Evolutionary conservation across 1,140 invertebrate species (phyloP).

Genomic region (Lepidotrigona ventralis): DNA sequence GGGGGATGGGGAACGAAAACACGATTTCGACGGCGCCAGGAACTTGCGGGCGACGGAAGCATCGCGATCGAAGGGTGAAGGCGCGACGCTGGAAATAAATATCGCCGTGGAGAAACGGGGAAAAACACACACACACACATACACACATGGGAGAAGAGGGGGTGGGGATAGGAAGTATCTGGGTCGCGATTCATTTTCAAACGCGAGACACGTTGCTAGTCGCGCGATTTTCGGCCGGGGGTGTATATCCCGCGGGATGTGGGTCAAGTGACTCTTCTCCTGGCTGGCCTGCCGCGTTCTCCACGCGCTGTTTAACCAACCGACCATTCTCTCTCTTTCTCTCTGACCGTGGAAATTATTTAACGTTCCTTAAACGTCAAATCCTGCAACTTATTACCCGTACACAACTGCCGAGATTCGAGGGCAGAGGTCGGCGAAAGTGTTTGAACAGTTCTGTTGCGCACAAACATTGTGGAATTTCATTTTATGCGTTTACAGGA

Average conservation of each 20-base stretch:
- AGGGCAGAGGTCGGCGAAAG: neutral
- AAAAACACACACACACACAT: neutral
- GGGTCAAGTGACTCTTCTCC: constrained; percentile 29
- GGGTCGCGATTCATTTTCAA: constrained; percentile 38
- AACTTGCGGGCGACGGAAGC: constrained; percentile 41
- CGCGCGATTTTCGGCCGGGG: constrained; percentile 17
- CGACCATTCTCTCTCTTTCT: neutral
- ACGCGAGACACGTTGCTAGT: constrained; percentile 35
- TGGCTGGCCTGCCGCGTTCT: neutral
- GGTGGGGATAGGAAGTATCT: constrained; percentile 12
- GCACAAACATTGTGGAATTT: no score
- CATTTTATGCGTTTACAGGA: no score
- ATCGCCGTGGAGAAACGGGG: neutral
- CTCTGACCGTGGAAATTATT: constrained; percentile 26
- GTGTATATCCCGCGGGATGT: constrained; percentile 17
- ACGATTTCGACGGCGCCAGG: constrained; percentile 56
- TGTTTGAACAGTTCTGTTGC: neutral
- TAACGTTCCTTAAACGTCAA: constrained; percentile 9
- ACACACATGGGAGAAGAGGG: no score
- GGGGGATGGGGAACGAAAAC: constrained; percentile 39
- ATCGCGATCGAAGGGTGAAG: neutral
- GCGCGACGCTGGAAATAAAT: neutral
- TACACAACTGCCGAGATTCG: no score
- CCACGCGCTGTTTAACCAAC: constrained; percentile 14
- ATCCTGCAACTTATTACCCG: constrained; percentile 6